Evolutionary conservation across 2,888 invertebrate species (phyloP).

Genomic region (Yponomeuta cagnagella): DNA sequence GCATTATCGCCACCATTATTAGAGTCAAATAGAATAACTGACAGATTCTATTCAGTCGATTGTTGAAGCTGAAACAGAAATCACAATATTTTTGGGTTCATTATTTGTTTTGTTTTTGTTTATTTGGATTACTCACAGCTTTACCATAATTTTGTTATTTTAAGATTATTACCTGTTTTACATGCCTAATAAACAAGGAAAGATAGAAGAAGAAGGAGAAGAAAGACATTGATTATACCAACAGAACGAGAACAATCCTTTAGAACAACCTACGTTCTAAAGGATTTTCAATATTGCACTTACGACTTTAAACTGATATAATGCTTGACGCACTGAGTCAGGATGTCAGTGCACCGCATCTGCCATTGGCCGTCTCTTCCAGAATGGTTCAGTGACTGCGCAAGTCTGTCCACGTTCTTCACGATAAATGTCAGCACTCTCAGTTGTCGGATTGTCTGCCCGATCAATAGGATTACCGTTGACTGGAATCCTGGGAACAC

Average conservation of each 20-base stretch:
- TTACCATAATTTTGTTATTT: no score
- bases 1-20: slow-evolving; percentile 51
- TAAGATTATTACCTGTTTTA: no score
- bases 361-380: slow-evolving; percentile 39
- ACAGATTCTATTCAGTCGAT: slow-evolving; percentile 54
- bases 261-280: no score
- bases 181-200: no score
- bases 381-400: slow-evolving; percentile 29
- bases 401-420: slow-evolving; percentile 43
- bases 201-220: no score
- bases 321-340: slow-evolving; percentile 52
- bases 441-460: slow-evolving; percentile 57
- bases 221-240: no score
- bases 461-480: slow-evolving; percentile 50
- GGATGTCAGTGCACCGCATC: slow-evolving; percentile 33
- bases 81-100: not conserved
- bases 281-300: not conserved
- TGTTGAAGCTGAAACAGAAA: slow-evolving; percentile 45
- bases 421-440: slow-evolving; percentile 49
- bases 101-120: no score
- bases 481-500: slow-evolving; percentile 58
- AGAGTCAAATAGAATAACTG: slow-evolving; percentile 56
- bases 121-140: no score
- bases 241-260: no score
- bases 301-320: slow-evolving; percentile 55